Evolutionary conservation across 2,797 vertebrate genomes (phyloP), one percentile per base, ranked within the genome.

Genomic region (Intellagama lesueurii): DNA sequence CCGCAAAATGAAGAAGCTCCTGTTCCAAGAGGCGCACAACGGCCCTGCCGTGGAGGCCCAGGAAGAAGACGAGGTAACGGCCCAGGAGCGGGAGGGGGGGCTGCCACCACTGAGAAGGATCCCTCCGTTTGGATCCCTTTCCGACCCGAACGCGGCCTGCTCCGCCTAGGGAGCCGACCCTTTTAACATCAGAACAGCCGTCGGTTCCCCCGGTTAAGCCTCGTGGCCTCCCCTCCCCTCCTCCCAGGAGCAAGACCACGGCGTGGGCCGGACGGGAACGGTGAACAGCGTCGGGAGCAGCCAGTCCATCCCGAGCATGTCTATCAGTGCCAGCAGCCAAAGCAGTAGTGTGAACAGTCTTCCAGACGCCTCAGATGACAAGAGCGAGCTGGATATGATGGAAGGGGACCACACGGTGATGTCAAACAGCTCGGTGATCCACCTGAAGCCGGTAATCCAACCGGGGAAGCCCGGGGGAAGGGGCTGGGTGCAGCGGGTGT

Each of bases 221-320:
- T 56, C 52, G 9, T 30, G 26, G 9, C 28, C 69, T 70, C 73
- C 4, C 3, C 64, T 1, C 24, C 81, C 30, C 79, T 93, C 92
- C n/a, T 92, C 92, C 11, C 94, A 99, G 99, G 99, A 99, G 86
- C 97, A 98, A 94, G 99, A 99, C 90, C 97, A 98, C 83, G 98
- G 97, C 90, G 98, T 98, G 87, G 97, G 98, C 90, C 97, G 98
- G 94, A 99, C 98, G 0, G 99, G 99, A 94, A 99, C 99, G 14
- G 99, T 99, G 91, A 99, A 99, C 95, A 99, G 99, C 72, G 98
- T 99, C 64, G 99, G 99, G 90, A 99, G 99, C 96, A 99, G 99
- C 97, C 99, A 99, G 93, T 99, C 99, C 95, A 99, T 99, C 95
- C 99, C 99, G 91, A 99, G 99, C 94, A 99, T 99, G 99, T 99